Percentiles rank a stretch among this genome's conserved stretches.
These are phyloP conservation scores for Brienomyrus brachyistius DNA, from an alignment of 2,113 vertebrate species.

Conservation along the genomic window DNA sequence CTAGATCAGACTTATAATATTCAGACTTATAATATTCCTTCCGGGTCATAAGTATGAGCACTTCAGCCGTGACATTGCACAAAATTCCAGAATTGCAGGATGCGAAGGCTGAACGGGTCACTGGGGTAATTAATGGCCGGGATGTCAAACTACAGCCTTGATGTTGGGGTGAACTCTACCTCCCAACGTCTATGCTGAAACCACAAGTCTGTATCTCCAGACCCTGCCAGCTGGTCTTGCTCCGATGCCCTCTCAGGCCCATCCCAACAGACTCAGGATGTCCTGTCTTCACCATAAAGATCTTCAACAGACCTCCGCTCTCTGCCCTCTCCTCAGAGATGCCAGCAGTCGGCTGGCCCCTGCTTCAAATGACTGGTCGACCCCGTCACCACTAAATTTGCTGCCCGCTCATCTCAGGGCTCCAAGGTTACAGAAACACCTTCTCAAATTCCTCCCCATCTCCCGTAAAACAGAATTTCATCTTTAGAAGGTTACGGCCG, in stretches of 20 bases:
- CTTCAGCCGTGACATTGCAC: neutral
- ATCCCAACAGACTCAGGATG: neutral
- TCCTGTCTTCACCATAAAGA: neutral
- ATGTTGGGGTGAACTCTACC: neutral
- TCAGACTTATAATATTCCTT: too few species aligned
- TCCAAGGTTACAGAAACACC: slow-evolving; percentile 46
- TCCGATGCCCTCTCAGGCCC: neutral
- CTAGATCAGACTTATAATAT: too few species aligned
- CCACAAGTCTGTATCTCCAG: neutral
- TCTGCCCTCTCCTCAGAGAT: neutral
- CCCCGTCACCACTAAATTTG: neutral
- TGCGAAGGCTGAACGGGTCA: neutral
- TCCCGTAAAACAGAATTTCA: slow-evolving; percentile 47
- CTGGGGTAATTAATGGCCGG: neutral
- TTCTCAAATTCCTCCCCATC: slow-evolving; percentile 50
- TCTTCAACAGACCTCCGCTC: neutral
- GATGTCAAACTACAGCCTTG: neutral
- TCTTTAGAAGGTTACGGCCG: slow-evolving; percentile 79
- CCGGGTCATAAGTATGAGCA: neutral
- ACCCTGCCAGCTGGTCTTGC: neutral
- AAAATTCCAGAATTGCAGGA: neutral
- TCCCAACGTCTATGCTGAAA: neutral
- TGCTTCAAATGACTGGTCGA: neutral
- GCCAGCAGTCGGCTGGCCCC: neutral
- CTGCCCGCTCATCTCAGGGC: slow-evolving; percentile 1